Base-by-base conservation (phyloP, 1,140 invertebrate species). In the Melipona quadrifasciata region DNA sequence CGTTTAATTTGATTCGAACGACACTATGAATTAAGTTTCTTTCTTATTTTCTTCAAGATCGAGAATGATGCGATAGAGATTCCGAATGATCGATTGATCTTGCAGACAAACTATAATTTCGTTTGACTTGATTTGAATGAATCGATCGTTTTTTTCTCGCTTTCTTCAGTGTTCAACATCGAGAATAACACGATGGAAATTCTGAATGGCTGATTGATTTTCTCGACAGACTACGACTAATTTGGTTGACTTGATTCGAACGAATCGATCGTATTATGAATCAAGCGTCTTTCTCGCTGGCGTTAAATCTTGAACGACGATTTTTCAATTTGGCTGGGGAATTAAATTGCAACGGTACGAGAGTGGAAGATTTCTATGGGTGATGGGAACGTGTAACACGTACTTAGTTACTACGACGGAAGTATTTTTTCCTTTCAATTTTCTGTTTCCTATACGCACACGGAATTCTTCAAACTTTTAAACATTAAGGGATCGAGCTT, bases 121-220 rank as follows among this genome's bases (percentile, higher is more conserved):
- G 31, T 31, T 31, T 47, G 8, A 8, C 39, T 47, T 47, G 39
- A 10, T 47, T 79, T 31, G 57, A 16, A 34, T 55, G 68, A 77
- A 79, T 65, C 70, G 75, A 47, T 47, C 39, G 39, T 47, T 47
- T 0, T 6, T 47, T 47, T 10, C 39, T 47, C 8, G 8, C 39
- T 47, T 47, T 39, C 39, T 10, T 39, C 5, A 1, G 27, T 16
- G 58, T 61, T 61, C 24, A 61, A 3, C 8, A 58, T 58, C 21
- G 24, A 58, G 24, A n/a, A 61, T 1, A 8, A 61, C 21, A 61
- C 12, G 3, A 14, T n/a, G 4, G 58, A n/a, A 39, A n/a, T 21
- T 17, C 64, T 72, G 31, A 86, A 27, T 81, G 61, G 57, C 64
- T 77, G n/a, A 61, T 86, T 65, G 64, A 58, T 76, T 72, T 76